Evolutionary conservation across 2,113 vertebrate genomes (phyloP).

Genomic region (Nerophis ophidion): DNA sequence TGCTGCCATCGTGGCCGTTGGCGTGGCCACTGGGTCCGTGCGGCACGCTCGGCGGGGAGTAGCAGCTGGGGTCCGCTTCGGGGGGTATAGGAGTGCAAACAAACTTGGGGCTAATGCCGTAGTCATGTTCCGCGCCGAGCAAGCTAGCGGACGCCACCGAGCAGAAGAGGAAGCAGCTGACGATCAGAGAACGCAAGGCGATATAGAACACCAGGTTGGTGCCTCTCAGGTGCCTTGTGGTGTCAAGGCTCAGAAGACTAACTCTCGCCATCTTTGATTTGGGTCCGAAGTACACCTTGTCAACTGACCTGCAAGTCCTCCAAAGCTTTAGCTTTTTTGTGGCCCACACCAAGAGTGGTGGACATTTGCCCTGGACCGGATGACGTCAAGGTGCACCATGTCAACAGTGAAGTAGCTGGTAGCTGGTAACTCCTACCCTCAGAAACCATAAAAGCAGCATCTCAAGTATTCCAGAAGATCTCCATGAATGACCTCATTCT

Average conservation of each 20-base stretch:
- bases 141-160: constrained; percentile 40
- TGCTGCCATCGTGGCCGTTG: constrained; percentile 33
- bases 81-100: constrained; percentile 76
- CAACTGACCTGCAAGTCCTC: constrained; percentile 10
- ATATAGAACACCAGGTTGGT: constrained; percentile 17
- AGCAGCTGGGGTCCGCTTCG: constrained; percentile 73
- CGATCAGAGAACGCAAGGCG: constrained; percentile 42
- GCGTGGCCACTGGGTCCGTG: constrained; percentile 42
- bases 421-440: constrained; percentile 2
- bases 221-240: constrained; percentile 15
- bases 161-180: constrained; percentile 52
- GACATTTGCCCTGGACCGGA: constrained; percentile 23
- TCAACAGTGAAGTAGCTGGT: constrained; percentile 10
- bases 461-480: background rate
- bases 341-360: constrained; percentile 43
- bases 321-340: constrained; percentile 27
- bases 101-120: constrained; percentile 71
- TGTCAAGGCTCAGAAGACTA: constrained; percentile 37
- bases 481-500: background rate
- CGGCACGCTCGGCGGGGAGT: constrained; percentile 52
- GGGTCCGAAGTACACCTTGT: constrained; percentile 22
- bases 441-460: background rate
- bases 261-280: constrained; percentile 52
- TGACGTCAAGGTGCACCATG: constrained; percentile 22
- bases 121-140: constrained; percentile 60